Evolutionary conservation across 2,888 invertebrate genomes (phyloP).

Genomic region (Philopedon plagiatum): DNA sequence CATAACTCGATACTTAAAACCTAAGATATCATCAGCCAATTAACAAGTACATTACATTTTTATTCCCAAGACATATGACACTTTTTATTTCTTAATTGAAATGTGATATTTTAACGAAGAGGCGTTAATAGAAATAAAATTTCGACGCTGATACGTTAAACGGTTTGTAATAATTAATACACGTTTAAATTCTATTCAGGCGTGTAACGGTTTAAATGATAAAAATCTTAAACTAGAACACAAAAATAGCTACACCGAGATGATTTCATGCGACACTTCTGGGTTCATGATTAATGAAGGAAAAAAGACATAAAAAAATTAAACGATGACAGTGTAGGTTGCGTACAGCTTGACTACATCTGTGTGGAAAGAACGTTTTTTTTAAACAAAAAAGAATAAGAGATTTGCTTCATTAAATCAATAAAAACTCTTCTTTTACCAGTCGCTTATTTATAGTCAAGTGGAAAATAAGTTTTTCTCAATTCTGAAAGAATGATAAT

Average conservation of each 20-base stretch:
- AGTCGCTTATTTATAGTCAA: conserved; percentile 27
- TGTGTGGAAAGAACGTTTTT: conserved; percentile 22
- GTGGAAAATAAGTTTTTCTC: conserved; percentile 29
- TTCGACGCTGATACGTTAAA: conserved; percentile 31
- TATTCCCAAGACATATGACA: conserved; percentile 39
- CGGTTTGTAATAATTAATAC: conserved; percentile 27
- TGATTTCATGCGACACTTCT: conserved; percentile 43
- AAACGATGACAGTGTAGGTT: conserved; percentile 28
- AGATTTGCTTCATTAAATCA: conserved; percentile 37
- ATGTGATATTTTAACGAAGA: conserved; percentile 40
- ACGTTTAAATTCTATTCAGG: conserved; percentile 23
- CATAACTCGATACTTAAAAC: not conserved
- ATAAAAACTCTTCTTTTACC: conserved; percentile 19
- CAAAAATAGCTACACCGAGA: conserved; percentile 8
- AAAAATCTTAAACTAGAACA: conserved; percentile 18
- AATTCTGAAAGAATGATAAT: conserved; percentile 19
- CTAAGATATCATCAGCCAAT: conserved; percentile 33
- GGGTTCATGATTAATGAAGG: conserved; percentile 29
- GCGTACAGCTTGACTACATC: conserved; percentile 25
- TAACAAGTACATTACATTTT: conserved; percentile 31
- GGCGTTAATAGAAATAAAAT: conserved; percentile 37
- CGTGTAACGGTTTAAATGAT: conserved; percentile 20
- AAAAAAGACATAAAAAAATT: conserved; percentile 29
- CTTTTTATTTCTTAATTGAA: conserved; percentile 48
- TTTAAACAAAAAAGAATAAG: conserved; percentile 28